Evolutionary conservation across 2,888 invertebrate genomes (phyloP).

Genomic region (Auanema freiburgensis): DNA sequence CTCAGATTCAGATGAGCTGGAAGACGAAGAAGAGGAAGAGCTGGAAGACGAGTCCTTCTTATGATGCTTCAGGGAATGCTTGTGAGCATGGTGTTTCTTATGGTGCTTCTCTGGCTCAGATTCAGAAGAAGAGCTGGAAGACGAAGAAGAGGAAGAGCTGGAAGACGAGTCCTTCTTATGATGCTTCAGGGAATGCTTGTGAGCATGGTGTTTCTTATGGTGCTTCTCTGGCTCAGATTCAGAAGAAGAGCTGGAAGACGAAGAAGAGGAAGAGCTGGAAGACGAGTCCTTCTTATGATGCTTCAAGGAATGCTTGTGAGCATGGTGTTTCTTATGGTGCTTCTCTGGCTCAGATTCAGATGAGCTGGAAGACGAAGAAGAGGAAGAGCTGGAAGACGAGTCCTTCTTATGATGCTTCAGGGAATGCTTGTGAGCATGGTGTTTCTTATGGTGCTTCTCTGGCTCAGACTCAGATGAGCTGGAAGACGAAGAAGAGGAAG

Average conservation of each 20-base stretch:
- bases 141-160: no score
- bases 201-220: no score
- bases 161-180: no score
- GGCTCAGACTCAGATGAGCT: constrained; percentile 16
- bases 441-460: constrained; percentile 12
- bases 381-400: not conserved
- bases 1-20: no score
- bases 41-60: no score
- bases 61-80: no score
- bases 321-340: constrained; percentile 1
- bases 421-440: not conserved
- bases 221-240: constrained; percentile 17
- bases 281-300: constrained; percentile 12
- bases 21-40: no score
- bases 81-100: no score
- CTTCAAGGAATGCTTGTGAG: constrained; percentile 8
- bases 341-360: not conserved
- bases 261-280: constrained; percentile 8
- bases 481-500: constrained; percentile 9
- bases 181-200: no score
- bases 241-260: constrained; percentile 6
- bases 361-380: not conserved
- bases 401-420: not conserved
- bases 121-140: no score
- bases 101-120: no score